These are phyloP conservation scores for Eupithecia insigniata DNA, from an alignment of 2,888 invertebrate genomes.

Conservation along the genomic window DNA sequence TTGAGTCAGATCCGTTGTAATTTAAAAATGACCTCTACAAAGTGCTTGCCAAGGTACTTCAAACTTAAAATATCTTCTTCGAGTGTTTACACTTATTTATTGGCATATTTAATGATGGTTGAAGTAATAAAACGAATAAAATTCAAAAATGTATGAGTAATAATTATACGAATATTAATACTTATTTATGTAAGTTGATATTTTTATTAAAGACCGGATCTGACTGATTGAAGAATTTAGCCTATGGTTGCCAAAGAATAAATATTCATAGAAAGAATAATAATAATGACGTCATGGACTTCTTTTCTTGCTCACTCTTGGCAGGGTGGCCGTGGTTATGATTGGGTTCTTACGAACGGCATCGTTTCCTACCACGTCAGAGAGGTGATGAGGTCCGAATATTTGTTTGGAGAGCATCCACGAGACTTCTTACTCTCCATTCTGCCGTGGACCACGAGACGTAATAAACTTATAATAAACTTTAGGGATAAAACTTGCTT, in stretches of 20 bases:
- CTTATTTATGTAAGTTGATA: neutral
- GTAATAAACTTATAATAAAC: no score
- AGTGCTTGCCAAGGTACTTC: neutral
- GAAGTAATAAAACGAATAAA: slow-evolving; percentile 10
- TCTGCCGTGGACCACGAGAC: no score
- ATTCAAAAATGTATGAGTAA: neutral
- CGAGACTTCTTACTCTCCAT: no score
- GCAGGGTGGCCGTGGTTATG: no score
- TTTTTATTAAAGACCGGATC: neutral
- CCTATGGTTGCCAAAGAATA: neutral
- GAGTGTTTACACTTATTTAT: slow-evolving; percentile 12
- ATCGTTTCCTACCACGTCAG: no score
- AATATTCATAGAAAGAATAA: no score
- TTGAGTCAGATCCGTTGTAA: neutral
- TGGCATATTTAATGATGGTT: neutral
- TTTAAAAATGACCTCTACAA: slow-evolving; percentile 17
- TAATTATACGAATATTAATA: neutral
- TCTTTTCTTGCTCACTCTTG: no score
- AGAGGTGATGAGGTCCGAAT: no score
- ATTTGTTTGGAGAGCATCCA: no score
- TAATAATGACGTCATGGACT: neutral
- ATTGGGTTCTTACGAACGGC: no score
- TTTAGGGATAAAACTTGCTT: no score
- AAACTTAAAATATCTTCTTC: slow-evolving; percentile 9
- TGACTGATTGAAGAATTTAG: neutral